Percentiles rank a stretch among this genome's conserved stretches.
Evolutionary conservation across 2,113 vertebrate species (phyloP).

Genomic region (Drymodes brunneopygia): DNA sequence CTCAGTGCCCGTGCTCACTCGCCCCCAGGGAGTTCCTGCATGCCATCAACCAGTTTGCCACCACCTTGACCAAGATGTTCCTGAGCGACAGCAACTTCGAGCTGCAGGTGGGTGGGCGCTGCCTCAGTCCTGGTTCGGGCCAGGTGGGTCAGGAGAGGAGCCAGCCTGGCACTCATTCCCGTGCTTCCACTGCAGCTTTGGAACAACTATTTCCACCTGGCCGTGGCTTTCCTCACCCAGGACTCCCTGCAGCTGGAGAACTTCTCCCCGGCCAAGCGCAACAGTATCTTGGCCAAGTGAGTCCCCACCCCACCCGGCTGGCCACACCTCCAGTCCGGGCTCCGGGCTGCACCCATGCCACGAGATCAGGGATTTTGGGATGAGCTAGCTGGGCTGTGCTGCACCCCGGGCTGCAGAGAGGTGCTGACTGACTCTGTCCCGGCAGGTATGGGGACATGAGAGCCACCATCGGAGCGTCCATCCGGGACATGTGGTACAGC

Average conservation of each 20-base stretch:
- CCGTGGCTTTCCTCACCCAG: conserved; percentile 67
- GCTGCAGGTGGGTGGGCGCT: conserved; percentile 35
- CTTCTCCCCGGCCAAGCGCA: conserved; percentile 52
- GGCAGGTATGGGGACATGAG: conserved; percentile 63
- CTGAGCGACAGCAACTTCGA: conserved; percentile 42
- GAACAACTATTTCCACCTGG: conserved; percentile 67
- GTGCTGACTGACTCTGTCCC: background rate
- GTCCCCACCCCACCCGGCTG: rapidly evolving
- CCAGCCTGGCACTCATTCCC: background rate
- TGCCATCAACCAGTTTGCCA: conserved; percentile 47
- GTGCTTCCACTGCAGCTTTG: conserved; percentile 2
- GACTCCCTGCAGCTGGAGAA: conserved; percentile 65
- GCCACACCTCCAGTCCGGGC: background rate
- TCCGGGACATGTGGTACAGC: conserved; percentile 68
- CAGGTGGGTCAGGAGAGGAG: background rate
- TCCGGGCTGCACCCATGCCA: rapidly evolving
- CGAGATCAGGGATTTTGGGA: background rate
- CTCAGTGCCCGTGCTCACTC: background rate
- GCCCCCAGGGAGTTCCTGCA: conserved; percentile 52
- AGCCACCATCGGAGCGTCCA: background rate
- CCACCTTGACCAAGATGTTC: conserved; percentile 26
- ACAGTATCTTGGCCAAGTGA: conserved; percentile 49
- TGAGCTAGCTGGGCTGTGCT: background rate
- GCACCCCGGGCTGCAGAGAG: rapidly evolving
- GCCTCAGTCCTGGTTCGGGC: rapidly evolving